Evolutionary conservation across 2,797 vertebrate genomes (phyloP), one percentile per base, ranked within the genome.

Genomic region (Podarcis lilfordi): DNA sequence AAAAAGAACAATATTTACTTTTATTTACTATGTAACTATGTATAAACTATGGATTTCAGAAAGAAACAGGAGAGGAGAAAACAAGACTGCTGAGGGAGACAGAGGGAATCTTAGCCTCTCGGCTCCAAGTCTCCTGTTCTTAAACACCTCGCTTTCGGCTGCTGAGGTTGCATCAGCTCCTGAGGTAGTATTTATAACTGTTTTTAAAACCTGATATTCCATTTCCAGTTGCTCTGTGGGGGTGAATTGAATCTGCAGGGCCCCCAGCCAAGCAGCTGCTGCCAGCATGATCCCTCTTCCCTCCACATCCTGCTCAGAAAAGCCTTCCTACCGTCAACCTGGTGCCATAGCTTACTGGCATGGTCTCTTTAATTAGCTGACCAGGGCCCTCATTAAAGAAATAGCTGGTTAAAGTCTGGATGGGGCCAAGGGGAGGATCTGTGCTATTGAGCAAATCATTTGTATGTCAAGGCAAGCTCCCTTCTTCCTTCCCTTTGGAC

Each of bases 231-330:
- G 94, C 95, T 94, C 35, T 0, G 75, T 23, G 88, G 81, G 86
- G 90, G 92, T 82, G 91, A 91, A 91, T 43, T 92, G 90, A 93
- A 92, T 0, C 74, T 76, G 43, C 91, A 85, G 92, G 95, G 94
- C 92, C 91, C 90, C 89, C 74, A 29, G 95, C 96, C 96, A 96
- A 95, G 95, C 96, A 96, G 96, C 96, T 96, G 96, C 94, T 95
- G 93, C 93, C 93, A 91, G 91, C 25, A 0, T 96, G 95, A 96
- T 96, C 95, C 91, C 91, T 92, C 91, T 94, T 90, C 87, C 91
- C 92, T 91, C 92, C 89, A 93, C 94, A 95, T 95, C 93, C 95
- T 95, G 94, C 92, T 95, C 94, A 88, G 95, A 94, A 96, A 95
- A 96, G 93, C 93, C 76, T 94, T 90, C 88, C 88, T 84, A 95